Conservation (phyloP, 2,113 vertebrate species). For the Chionodraco myersi region DNA sequence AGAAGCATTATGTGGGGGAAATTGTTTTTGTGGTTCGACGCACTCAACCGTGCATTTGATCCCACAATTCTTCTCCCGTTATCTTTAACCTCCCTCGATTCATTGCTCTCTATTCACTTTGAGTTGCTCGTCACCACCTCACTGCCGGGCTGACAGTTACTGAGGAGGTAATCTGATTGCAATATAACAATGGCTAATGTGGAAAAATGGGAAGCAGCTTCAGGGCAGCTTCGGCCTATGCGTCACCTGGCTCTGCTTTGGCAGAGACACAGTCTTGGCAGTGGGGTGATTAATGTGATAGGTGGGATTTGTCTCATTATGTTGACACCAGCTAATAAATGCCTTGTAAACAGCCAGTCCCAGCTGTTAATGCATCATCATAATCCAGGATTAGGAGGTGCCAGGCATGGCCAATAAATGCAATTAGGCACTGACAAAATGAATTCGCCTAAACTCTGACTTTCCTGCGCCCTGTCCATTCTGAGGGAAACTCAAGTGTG, state of each 20-base stretch:
- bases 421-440: conserved; percentile 84
- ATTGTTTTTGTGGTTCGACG: conserved; percentile 65
- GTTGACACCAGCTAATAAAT: conserved; percentile 85
- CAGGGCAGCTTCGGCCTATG: conserved; percentile 43
- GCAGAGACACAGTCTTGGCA: conserved; percentile 75
- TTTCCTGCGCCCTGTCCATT: conserved; percentile 64
- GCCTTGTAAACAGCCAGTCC: conserved; percentile 86
- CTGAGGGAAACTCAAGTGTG: conserved; percentile 57
- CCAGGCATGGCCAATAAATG: conserved; percentile 85
- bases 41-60: conserved; percentile 58
- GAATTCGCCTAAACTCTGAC: conserved; percentile 73
- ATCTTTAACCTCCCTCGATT: conserved; percentile 52
- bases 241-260: conserved; percentile 62
- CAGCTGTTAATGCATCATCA: conserved; percentile 87
- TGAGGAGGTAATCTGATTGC: conserved; percentile 65
- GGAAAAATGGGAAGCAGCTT: conserved; percentile 55
- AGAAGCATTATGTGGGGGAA: conserved; percentile 59
- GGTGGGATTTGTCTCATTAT: conserved; percentile 85
- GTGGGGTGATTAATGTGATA: conserved; percentile 84
- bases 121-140: conserved; percentile 45
- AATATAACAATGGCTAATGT: conserved; percentile 62
- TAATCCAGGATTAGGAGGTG: conserved; percentile 87
- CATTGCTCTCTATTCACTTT: conserved; percentile 51
- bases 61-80: conserved; percentile 52
- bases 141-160: conserved; percentile 54